Evolutionary conservation across 1,140 invertebrate genomes (phyloP), one percentile per base, ranked within the genome.

Genomic region (Venturia canescens): DNA sequence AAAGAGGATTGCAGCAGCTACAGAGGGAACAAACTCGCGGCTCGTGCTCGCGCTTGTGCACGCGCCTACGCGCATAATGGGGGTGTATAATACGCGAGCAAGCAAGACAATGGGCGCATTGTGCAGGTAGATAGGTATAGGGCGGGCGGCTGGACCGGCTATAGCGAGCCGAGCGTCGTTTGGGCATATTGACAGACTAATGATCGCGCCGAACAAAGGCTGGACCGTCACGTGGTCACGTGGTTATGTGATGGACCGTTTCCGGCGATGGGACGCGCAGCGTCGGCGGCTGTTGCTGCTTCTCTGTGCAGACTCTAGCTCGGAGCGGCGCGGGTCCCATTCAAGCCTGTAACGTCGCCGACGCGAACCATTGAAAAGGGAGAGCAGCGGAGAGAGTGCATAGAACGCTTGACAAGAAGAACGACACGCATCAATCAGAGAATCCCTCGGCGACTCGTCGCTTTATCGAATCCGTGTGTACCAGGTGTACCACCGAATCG

Each of bases 131-230:
- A 86, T 87, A 86, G 83, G 83, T 83, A 78, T 29, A 78, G 66
- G 78, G 53, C 34, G 72, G 79, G 50, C 78, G 84, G 83, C 81
- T 82, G 83, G 84, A 7, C 27, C 29, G 48, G 63, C 63, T 87
- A 87, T 85, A 85, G 84, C 84, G 83, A 81, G 23, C 57, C 27
- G 84, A 89, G 88, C 90, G 88, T 90, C 87, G 90, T 90, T 91
- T 90, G 86, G 88, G 90, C 89, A 92, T 91, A 92, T 91, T 91
- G 91, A 91, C 90, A 92, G 91, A 91, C 90, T 92, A 91, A 91
- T 91, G 91, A 91, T 90, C 88, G 86, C 85, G 82, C 79, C 84
- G 88, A 91, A 91, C 91, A 91, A 92, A 92, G 88, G 89, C 89
- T 86, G 84, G 86, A 89, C 87, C 88, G 90, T 90, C 89, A 88